Evolutionary conservation across 1,140 invertebrate species (phyloP).

Genomic region (Drosophila kepulauana): DNA sequence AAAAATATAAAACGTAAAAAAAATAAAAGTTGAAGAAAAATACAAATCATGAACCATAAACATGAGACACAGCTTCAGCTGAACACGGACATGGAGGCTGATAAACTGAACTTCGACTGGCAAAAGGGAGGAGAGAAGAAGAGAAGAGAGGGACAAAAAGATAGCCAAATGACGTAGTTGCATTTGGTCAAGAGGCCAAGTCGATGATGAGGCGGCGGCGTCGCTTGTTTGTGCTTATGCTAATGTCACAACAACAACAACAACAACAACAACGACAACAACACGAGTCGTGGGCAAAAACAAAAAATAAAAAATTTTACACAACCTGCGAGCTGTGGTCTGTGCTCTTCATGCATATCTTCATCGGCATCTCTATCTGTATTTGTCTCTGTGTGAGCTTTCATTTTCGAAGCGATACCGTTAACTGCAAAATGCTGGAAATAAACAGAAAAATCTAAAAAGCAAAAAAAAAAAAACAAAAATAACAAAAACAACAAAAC

Average conservation of each 20-base stretch:
- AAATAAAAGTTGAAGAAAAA: slow-evolving; percentile 48
- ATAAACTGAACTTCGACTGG: background rate
- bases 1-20: slow-evolving; percentile 38
- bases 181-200: slow-evolving; percentile 64
- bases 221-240: slow-evolving; percentile 63
- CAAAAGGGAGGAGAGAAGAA: background rate
- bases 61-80: slow-evolving; percentile 52
- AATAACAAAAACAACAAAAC: slow-evolving; percentile 48
- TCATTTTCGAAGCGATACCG: slow-evolving; percentile 82
- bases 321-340: slow-evolving; percentile 68
- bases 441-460: slow-evolving; percentile 69
- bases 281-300: slow-evolving; percentile 65
- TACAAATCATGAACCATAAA: slow-evolving; percentile 70
- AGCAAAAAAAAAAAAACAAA: slow-evolving; percentile 38
- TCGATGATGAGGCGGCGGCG: slow-evolving; percentile 53
- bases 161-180: slow-evolving; percentile 69
- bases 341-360: slow-evolving; percentile 48
- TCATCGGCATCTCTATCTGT: slow-evolving; percentile 16
- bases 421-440: slow-evolving; percentile 74
- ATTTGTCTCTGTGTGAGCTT: slow-evolving; percentile 64
- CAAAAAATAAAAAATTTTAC: slow-evolving; percentile 46
- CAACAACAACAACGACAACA: slow-evolving; percentile 34
- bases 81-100: slow-evolving; percentile 1
- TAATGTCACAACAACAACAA: slow-evolving; percentile 42
- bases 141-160: slow-evolving; percentile 25